Evolutionary conservation across 1,140 invertebrate genomes (phyloP).

Genomic region (Oncopodura yosiiana): DNA sequence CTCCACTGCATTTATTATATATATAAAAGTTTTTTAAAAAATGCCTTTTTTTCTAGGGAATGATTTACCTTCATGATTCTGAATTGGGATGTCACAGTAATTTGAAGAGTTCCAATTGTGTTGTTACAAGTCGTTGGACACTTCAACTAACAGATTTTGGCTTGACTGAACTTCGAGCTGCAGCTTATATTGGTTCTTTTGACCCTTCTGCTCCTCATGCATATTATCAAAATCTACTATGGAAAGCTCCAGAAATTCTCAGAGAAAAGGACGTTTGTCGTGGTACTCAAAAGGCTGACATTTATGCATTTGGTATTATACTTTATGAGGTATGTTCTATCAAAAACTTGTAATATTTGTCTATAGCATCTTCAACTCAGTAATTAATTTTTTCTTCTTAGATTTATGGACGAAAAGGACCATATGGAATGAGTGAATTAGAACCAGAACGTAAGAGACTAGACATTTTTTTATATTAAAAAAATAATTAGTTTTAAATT

Average conservation of each 20-base stretch:
- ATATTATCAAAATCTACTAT: conserved; percentile 53
- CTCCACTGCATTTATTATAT: too few relatives aligned
- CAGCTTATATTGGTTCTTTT: conserved; percentile 11
- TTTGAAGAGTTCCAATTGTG: conserved; percentile 63
- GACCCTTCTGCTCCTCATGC: conserved; percentile 26
- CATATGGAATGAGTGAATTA: conserved; percentile 65
- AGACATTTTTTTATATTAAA: too few relatives aligned
- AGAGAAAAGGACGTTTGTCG: conserved; percentile 47
- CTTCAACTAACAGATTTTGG: conserved; percentile 90
- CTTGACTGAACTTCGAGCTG: conserved; percentile 66
- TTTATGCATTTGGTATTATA: conserved; percentile 92
- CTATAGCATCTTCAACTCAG: too few relatives aligned
- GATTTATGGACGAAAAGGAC: conserved; percentile 78
- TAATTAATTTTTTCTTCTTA: too few relatives aligned
- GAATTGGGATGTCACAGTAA: conserved; percentile 64
- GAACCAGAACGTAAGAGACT: conserved; percentile 67
- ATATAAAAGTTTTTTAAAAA: too few relatives aligned
- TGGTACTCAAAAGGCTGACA: conserved; percentile 78
- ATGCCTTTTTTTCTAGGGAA: conserved; percentile 47
- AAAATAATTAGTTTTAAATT: too few relatives aligned
- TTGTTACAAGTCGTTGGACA: conserved; percentile 78
- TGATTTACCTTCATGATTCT: conserved; percentile 68
- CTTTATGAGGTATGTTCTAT: conserved; percentile 88
- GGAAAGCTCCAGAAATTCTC: conserved; percentile 91
- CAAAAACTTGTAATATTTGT: too few relatives aligned